phyloP scores from a whole-genome alignment of 1,140 invertebrate species.

The Rhagoletis pomonella region DNA sequence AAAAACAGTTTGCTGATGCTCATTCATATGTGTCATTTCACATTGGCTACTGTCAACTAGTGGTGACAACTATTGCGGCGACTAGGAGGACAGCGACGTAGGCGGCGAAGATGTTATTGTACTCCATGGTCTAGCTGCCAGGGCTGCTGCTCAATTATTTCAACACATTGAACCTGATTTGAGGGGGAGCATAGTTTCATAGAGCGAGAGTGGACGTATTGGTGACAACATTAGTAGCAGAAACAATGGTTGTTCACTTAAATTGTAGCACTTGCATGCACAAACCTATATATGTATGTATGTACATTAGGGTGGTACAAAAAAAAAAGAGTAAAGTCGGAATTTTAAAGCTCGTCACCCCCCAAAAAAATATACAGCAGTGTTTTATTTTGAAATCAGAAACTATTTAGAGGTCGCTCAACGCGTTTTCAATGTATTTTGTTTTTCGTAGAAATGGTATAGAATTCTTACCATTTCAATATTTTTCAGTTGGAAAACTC shows the following conservation, averaged over 20 bases:
- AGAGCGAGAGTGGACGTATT: conserved; percentile 1
- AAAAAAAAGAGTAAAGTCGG: too few species aligned
- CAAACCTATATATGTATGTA: not conserved
- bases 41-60: conserved; percentile 14
- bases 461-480: too few species aligned
- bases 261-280: not conserved
- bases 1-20: not conserved
- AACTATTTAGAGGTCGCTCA: too few species aligned
- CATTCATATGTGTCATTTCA: conserved; percentile 27
- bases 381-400: too few species aligned
- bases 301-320: too few species aligned
- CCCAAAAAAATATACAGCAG: too few species aligned
- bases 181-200: not conserved
- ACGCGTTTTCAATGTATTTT: too few species aligned
- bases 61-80: not conserved
- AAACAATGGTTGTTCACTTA: conserved; percentile 32
- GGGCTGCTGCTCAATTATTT: conserved; percentile 22
- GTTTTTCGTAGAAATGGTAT: too few species aligned
- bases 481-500: too few species aligned
- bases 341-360: too few species aligned
- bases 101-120: not conserved
- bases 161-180: conserved; percentile 44
- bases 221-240: conserved; percentile 34
- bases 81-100: not conserved
- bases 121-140: not conserved